Conservation (phyloP, 2,113 vertebrate species). For the Mormyrus iriodes region DNA sequence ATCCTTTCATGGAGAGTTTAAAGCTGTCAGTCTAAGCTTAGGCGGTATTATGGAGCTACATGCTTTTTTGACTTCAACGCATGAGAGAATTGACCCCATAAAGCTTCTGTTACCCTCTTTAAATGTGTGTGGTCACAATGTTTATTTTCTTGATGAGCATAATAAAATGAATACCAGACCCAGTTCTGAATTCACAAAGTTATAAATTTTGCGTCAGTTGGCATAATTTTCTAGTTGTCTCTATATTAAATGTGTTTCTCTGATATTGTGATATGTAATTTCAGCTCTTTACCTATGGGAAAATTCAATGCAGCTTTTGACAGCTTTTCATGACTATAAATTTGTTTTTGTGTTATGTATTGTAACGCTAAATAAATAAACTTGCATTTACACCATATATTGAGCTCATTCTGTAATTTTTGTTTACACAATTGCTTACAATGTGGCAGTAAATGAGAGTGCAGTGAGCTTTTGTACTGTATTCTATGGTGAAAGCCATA, state of each 20-base stretch:
- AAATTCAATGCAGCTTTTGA: too few relatives aligned
- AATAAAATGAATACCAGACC: too few relatives aligned
- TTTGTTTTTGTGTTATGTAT: background rate
- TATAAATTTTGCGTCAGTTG: background rate
- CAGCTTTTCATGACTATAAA: background rate
- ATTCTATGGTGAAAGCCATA: background rate
- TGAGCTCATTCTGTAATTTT: background rate
- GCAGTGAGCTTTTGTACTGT: background rate
- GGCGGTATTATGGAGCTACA: too few relatives aligned
- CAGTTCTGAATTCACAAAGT: too few relatives aligned
- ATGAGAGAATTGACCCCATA: too few relatives aligned
- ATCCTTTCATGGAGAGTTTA: too few relatives aligned
- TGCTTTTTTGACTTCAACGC: too few relatives aligned
- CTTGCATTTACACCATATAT: background rate
- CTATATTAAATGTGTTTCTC: background rate
- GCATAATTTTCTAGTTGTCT: background rate
- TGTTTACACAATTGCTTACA: background rate
- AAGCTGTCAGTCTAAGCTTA: too few relatives aligned
- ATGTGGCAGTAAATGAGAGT: background rate
- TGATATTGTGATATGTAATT: background rate
- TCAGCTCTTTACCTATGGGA: background rate
- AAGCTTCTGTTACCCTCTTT: too few relatives aligned
- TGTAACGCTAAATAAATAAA: background rate
- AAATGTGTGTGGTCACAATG: too few relatives aligned
- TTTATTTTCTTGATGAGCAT: too few relatives aligned